Base-by-base conservation (phyloP, 1,140 invertebrate genomes). In the Probaryconus sp. region DNA sequence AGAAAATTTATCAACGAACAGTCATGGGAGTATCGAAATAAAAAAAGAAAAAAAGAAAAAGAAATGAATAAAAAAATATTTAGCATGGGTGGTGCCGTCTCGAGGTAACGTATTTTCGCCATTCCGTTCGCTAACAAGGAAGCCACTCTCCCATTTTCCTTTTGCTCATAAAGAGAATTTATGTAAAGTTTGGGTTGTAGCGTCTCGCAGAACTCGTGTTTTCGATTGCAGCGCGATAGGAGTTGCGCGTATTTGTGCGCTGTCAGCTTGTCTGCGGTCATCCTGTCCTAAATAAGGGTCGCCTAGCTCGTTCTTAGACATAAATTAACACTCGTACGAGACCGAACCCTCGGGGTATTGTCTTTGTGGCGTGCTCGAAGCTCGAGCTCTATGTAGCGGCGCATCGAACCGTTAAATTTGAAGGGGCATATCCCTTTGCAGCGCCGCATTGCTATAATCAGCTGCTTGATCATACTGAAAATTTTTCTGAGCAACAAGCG, bases 381-480 rank as follows among this genome's bases (percentile, higher is more conserved):
- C 68, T 72, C 69, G 64, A 58, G 64, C 64, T 68, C 68, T 69
- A 60, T 33, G 68, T 77, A 69, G 68, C 64, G 64, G 56, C 56
- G 74, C 74, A 76, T 76, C 74, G 74, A 69, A 69, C 63, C 74
- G 74, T 76, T 76, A 76, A 76, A 76, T 76, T 76, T 76, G 74
- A 71, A 76, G 74, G 58, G 68, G 74, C 68, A 76, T 68, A 76
- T 76, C 74, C 74, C 73, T 76, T 76, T 76, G 74, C 74, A 61
- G 64, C 67, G 56, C 51, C 55, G 73, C 74, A 76, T 76, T 68
- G 58, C 74, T 71, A 68, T 76, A 76, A 76, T 76, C 74, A 67
- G 67, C 63, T 68, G 74, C 67, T 76, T 70, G 74, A 71, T 76
- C 74, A 76, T 68, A 76, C 74, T 68, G 74, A 71, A 76, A 61